These are phyloP conservation scores for Borostomias antarcticus DNA, from an alignment of 2,797 vertebrate genomes.

Conservation along the genomic window DNA sequence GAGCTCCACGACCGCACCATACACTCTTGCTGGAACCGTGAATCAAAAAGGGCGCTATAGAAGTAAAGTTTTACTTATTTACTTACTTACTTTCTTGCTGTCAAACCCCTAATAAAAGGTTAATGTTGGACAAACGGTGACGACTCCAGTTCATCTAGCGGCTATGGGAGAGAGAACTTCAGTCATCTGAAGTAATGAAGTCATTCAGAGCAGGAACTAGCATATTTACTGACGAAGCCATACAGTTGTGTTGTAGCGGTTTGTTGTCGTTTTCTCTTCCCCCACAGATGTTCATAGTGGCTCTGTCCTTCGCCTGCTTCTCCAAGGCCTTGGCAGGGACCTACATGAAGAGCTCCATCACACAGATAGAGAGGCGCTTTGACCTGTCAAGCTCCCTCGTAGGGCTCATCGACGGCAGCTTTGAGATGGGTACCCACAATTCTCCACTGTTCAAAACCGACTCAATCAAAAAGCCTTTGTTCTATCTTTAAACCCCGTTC, in stretches of 20 bases:
- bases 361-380: constrained; percentile 92
- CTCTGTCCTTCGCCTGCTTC: constrained; percentile 84
- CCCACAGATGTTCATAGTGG: constrained; percentile 85
- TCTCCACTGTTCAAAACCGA: background rate
- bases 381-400: constrained; percentile 84
- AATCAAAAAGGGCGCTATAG: too few species aligned
- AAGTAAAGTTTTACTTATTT: too few species aligned
- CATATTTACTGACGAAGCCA: background rate
- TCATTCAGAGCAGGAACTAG: background rate
- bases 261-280: background rate
- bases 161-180: too few species aligned
- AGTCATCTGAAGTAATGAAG: background rate
- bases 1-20: too few species aligned
- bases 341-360: constrained; percentile 91
- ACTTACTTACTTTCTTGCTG: too few species aligned
- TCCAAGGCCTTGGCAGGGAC: constrained; percentile 86
- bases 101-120: too few species aligned
- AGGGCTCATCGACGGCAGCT: constrained; percentile 89
- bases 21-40: too few species aligned
- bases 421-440: constrained; percentile 87
- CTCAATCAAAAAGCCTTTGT: background rate
- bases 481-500: background rate
- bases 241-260: background rate
- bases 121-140: too few species aligned
- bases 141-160: too few species aligned